A percentile compares a stretch with the other conserved stretches of the same genome.
Conservation (phyloP, 2,888 invertebrate genomes). For the Leistus spinibarbis region DNA sequence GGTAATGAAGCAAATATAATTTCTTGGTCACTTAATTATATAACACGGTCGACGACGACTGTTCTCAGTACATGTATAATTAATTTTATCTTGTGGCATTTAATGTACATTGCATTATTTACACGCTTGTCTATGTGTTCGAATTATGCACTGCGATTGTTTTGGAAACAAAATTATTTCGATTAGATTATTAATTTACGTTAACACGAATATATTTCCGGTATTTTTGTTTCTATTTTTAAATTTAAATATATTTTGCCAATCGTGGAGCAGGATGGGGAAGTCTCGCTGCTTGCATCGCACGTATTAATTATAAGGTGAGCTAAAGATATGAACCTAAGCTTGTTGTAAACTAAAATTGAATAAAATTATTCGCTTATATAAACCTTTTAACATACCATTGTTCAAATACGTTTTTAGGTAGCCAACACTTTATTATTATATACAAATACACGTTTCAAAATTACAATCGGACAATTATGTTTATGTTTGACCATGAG, state of each 20-base stretch:
- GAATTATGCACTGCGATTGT: no score
- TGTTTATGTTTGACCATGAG: background rate
- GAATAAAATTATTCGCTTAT: no score
- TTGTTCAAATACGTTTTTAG: background rate
- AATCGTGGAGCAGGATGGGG: no score
- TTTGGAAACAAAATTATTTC: no score
- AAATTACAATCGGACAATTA: background rate
- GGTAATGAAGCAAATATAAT: slow-evolving; percentile 18
- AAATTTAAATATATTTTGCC: no score
- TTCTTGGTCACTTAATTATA: slow-evolving; percentile 17
- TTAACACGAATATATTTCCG: no score
- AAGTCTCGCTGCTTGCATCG: no score
- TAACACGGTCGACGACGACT: background rate
- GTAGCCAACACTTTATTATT: background rate
- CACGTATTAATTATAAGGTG: no score
- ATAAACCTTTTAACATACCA: background rate
- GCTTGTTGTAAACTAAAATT: no score
- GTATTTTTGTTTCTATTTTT: no score
- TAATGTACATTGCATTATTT: slow-evolving; percentile 6
- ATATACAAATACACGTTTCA: background rate
- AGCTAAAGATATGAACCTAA: no score
- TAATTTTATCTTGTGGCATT: background rate
- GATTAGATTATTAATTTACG: no score
- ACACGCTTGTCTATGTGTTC: background rate
- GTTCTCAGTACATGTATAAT: background rate